Evolutionary conservation across 1,140 invertebrate genomes (phyloP).

Genomic region (Papilio aristodemus): DNA sequence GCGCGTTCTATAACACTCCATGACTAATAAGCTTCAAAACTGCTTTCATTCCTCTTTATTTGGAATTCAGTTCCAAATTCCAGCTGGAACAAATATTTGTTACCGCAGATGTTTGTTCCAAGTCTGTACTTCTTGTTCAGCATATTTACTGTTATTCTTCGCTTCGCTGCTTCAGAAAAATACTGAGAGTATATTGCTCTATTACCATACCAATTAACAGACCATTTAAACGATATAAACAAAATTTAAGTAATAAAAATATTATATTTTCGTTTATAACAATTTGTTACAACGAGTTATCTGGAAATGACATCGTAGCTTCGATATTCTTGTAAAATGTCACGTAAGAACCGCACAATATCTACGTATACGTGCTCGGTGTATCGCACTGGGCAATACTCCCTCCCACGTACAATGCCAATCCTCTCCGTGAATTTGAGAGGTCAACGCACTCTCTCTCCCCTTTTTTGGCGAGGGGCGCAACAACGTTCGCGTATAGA

Average conservation of each 20-base stretch:
- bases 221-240: too few species aligned
- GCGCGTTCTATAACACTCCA: too few species aligned
- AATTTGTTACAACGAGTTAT: too few species aligned
- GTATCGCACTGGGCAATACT: conserved; percentile 25
- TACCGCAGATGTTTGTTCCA: background rate
- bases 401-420: conserved; percentile 2
- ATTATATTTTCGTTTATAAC: too few species aligned
- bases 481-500: background rate
- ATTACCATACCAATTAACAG: background rate
- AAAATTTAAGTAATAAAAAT: too few species aligned
- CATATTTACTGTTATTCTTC: background rate
- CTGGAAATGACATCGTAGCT: background rate
- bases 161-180: too few species aligned
- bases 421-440: conserved; percentile 17
- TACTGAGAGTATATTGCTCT: too few species aligned
- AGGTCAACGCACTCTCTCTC: conserved; percentile 27
- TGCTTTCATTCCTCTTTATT: background rate
- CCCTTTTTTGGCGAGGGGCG: conserved; percentile 23
- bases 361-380: background rate
- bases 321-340: background rate
- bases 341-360: background rate
- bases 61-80: conserved; percentile 1
- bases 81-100: conserved; percentile 7
- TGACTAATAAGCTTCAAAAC: too few species aligned
- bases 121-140: background rate